These are phyloP conservation scores for Helogale parvula DNA, from an alignment of 2,113 vertebrate species.

Conservation along the genomic window DNA sequence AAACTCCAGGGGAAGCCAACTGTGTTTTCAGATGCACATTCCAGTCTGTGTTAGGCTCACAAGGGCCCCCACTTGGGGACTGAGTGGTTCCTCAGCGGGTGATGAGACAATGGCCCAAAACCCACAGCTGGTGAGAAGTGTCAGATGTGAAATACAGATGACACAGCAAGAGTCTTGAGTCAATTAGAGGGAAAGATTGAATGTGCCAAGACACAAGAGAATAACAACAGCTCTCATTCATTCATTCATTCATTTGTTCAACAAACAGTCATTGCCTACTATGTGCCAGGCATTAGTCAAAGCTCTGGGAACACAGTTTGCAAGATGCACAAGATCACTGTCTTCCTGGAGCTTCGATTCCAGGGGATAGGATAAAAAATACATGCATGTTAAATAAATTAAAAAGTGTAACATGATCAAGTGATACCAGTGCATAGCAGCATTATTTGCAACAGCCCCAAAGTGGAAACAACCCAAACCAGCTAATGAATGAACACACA, in stretches of 20 bases:
- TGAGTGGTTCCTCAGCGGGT: not conserved
- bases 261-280: not conserved
- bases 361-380: conserved; percentile 35
- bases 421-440: not conserved
- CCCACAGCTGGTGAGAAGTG: not conserved
- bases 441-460: not conserved
- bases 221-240: not conserved
- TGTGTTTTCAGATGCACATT: not conserved
- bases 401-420: not conserved
- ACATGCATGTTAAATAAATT: conserved; percentile 29
- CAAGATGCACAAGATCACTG: not conserved
- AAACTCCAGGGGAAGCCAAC: not conserved
- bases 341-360: conserved; percentile 11
- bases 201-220: not conserved
- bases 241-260: not conserved
- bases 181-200: not conserved
- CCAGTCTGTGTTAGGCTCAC: not conserved
- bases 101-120: not conserved
- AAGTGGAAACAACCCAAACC: not conserved
- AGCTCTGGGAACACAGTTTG: not conserved
- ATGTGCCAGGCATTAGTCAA: not conserved
- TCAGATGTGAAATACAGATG: not conserved
- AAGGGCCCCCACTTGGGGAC: not conserved
- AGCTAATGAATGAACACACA: not conserved
- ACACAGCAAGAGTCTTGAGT: not conserved